These are phyloP conservation scores for Portunus trituberculatus DNA, from an alignment of 1,140 invertebrate species.

Conservation along the genomic window DNA sequence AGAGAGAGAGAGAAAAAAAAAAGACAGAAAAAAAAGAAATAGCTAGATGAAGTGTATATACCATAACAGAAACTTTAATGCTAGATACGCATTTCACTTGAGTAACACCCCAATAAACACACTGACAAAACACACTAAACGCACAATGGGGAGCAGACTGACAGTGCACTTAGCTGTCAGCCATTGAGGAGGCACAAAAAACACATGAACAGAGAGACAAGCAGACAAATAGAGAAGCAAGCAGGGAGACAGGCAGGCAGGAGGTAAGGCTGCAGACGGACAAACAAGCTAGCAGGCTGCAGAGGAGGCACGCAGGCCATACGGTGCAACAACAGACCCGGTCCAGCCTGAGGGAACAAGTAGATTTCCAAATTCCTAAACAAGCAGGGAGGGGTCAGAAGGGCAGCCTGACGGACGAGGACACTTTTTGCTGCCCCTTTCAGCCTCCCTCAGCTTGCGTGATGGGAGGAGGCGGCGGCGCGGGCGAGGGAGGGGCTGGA, in stretches of 20 bases:
- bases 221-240: neutral
- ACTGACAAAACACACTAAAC: too few species aligned
- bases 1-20: neutral
- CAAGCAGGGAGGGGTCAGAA: neutral
- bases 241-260: neutral
- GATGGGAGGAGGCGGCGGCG: neutral
- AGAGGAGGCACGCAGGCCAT: too few species aligned
- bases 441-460: neutral
- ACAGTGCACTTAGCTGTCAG: neutral
- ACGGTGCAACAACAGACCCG: neutral
- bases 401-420: neutral
- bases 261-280: neutral
- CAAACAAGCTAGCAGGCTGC: neutral
- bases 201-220: neutral
- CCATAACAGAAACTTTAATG: neutral
- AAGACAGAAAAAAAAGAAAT: neutral
- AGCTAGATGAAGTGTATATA: neutral
- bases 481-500: too few species aligned
- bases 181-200: neutral
- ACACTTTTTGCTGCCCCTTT: neutral
- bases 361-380: conserved; percentile 23
- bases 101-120: too few species aligned
- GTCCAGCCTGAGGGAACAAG: neutral
- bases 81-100: neutral
- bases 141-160: neutral